Percentiles rank a stretch among this genome's conserved stretches.
Evolutionary conservation across 2,888 invertebrate genomes (phyloP).

Genomic region (Drosophila antonietae): DNA sequence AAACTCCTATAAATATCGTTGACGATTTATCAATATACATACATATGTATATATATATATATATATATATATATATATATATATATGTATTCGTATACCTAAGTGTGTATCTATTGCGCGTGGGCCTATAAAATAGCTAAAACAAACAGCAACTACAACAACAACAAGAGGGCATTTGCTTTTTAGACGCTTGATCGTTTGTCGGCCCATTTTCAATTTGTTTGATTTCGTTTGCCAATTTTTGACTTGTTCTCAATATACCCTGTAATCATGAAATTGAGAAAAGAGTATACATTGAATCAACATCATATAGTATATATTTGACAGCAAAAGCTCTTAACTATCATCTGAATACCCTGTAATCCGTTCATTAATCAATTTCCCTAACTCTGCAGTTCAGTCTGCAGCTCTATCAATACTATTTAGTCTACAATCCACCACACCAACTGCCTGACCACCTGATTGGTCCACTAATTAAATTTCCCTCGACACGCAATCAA

Average conservation of each 20-base stretch:
- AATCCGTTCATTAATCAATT: neutral
- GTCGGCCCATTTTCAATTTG: slow-evolving; percentile 69
- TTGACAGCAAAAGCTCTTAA: neutral
- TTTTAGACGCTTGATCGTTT: slow-evolving; percentile 51
- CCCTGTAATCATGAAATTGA: slow-evolving; percentile 12
- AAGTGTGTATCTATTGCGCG: slow-evolving; percentile 51
- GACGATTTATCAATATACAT: slow-evolving; percentile 64
- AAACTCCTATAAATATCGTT: slow-evolving; percentile 74
- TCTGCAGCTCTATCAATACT: neutral
- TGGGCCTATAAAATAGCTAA: slow-evolving; percentile 65
- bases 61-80: neutral
- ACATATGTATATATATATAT: slow-evolving; percentile 12
- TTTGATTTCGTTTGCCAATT: slow-evolving; percentile 66
- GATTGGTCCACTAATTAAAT: slow-evolving; percentile 10
- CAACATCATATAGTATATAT: neutral
- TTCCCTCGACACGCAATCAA: slow-evolving; percentile 16
- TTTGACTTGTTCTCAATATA: slow-evolving; percentile 19
- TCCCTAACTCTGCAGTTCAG: neutral
- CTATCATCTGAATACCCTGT: neutral
- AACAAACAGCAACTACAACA: slow-evolving; percentile 2
- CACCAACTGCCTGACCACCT: neutral
- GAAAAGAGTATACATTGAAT: neutral
- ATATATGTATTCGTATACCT: slow-evolving; percentile 16
- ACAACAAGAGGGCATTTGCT: slow-evolving; percentile 24
- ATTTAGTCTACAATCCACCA: neutral